These are phyloP conservation scores for Nesometra sesokonis DNA, from an alignment of 35 echinoderm and acorn worm species.

Conservation along the genomic window DNA sequence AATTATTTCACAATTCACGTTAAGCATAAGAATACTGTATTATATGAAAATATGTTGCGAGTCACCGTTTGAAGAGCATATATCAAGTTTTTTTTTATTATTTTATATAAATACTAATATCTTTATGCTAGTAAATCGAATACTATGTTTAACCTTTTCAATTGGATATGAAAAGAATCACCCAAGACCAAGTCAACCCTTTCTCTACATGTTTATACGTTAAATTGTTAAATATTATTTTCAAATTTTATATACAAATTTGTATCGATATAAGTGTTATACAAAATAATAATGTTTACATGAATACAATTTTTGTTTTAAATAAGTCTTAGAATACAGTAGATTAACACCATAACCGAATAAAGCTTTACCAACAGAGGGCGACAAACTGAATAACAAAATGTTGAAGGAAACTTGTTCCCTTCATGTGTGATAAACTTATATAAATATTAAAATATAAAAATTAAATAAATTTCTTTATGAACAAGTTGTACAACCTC, in stretches of 20 bases:
- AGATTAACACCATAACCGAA: too few species aligned
- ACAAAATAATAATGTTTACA: background rate
- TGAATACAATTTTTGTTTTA: too few species aligned
- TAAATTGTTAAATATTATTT: background rate
- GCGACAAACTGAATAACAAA: too few species aligned
- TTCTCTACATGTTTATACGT: background rate
- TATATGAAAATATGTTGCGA: background rate
- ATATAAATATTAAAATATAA: too few species aligned
- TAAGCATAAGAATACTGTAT: background rate
- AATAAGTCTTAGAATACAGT: too few species aligned
- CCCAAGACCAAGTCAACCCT: background rate
- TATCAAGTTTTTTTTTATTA: background rate
- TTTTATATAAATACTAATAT: slow-evolving; percentile 1
- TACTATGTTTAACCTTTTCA: background rate
- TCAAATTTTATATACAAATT: slow-evolving; percentile 1
- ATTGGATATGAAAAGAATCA: background rate
- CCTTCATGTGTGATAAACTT: too few species aligned
- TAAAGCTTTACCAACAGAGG: too few species aligned
- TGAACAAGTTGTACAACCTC: too few species aligned
- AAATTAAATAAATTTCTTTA: too few species aligned
- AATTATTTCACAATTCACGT: background rate
- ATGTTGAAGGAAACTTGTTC: too few species aligned
- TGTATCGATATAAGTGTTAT: background rate
- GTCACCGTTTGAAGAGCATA: background rate
- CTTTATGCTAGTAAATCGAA: background rate